phyloP scores from a whole-genome alignment of 30 jellyfish, hydroid and myxozoan species.

The Rhopilema esculentum region DNA sequence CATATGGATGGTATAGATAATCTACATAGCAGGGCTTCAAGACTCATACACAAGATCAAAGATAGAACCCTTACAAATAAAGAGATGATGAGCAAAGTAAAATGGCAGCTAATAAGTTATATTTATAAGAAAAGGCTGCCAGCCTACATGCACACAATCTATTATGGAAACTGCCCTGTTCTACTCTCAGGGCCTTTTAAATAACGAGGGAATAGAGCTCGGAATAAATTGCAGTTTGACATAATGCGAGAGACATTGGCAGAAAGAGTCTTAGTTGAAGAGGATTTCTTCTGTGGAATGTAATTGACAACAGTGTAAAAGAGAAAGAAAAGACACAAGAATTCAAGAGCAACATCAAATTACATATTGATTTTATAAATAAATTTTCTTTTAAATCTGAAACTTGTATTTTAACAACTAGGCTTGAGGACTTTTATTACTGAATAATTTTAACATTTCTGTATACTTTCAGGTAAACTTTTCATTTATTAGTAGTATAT shows the following conservation, averaged over 20 bases:
- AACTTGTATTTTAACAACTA: conserved; percentile 21
- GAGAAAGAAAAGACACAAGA: conserved; percentile 28
- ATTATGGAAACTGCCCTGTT: too few relatives aligned
- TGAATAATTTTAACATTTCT: not conserved
- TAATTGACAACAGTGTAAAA: conserved; percentile 12
- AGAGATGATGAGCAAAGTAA: conserved; percentile 51
- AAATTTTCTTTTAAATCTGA: conserved; percentile 18
- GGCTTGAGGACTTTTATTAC: conserved; percentile 28
- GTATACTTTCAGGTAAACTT: too few relatives aligned
- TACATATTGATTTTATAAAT: conserved; percentile 14
- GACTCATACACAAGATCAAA: conserved; percentile 31
- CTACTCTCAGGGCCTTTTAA: too few relatives aligned
- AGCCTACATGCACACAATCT: conserved; percentile 33
- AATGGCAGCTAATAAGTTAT: conserved; percentile 30
- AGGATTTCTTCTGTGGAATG: conserved; percentile 8
- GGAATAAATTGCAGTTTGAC: conserved; percentile 6
- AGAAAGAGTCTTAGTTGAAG: conserved; percentile 12
- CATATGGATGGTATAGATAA: too few relatives aligned
- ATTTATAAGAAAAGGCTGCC: conserved; percentile 4
- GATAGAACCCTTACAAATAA: conserved; percentile 43
- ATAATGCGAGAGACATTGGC: conserved; percentile 28
- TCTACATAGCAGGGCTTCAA: conserved; percentile 29
- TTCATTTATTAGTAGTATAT: too few relatives aligned
- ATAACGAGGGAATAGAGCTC: too few relatives aligned
- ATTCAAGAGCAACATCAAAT: conserved; percentile 29